A percentile compares a stretch with the other conserved stretches of the same genome.
phyloP scores from a whole-genome alignment of 37 sponge, comb jelly and placozoan species.

The Oopsacas minuta region DNA sequence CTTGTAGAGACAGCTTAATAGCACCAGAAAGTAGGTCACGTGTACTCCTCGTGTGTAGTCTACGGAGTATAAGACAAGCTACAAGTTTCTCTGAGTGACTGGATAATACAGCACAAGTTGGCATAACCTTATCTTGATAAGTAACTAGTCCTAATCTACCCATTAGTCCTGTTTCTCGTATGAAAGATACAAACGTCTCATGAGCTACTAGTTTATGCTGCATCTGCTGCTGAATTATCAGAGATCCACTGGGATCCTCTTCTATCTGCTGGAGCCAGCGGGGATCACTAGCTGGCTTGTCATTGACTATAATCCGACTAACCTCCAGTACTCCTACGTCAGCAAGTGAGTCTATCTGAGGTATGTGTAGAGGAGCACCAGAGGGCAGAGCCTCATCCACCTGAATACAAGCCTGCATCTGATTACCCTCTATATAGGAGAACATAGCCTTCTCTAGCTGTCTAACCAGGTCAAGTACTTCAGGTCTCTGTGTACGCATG shows the following conservation, averaged over 20 bases:
- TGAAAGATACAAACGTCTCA: slow-evolving; percentile 33
- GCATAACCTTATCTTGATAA: slow-evolving; percentile 5
- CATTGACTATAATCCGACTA: slow-evolving; percentile 48
- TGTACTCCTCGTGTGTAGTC: slow-evolving; percentile 26
- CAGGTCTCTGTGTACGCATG: background rate
- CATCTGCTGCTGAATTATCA: slow-evolving; percentile 58
- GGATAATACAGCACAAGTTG: slow-evolving; percentile 29
- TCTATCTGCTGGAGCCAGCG: slow-evolving; percentile 33
- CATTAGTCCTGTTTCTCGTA: slow-evolving; percentile 39
- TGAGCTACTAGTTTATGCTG: slow-evolving; percentile 64
- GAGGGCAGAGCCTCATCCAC: background rate
- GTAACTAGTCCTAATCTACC: slow-evolving; percentile 26
- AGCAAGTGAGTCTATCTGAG: slow-evolving; percentile 28
- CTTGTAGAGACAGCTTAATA: slow-evolving; percentile 18
- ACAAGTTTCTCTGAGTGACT: slow-evolving; percentile 70
- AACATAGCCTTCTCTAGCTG: slow-evolving; percentile 11
- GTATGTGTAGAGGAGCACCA: background rate
- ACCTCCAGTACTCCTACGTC: slow-evolving; percentile 39
- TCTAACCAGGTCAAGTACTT: background rate
- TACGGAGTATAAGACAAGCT: slow-evolving; percentile 41
- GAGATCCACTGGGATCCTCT: slow-evolving; percentile 20
- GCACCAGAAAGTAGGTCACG: slow-evolving; percentile 12
- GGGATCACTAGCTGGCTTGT: slow-evolving; percentile 45
- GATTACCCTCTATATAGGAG: background rate
- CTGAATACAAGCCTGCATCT: slow-evolving; percentile 4